Conservation (phyloP, 2,797 vertebrate species). For the Propithecus perrieri region DNA sequence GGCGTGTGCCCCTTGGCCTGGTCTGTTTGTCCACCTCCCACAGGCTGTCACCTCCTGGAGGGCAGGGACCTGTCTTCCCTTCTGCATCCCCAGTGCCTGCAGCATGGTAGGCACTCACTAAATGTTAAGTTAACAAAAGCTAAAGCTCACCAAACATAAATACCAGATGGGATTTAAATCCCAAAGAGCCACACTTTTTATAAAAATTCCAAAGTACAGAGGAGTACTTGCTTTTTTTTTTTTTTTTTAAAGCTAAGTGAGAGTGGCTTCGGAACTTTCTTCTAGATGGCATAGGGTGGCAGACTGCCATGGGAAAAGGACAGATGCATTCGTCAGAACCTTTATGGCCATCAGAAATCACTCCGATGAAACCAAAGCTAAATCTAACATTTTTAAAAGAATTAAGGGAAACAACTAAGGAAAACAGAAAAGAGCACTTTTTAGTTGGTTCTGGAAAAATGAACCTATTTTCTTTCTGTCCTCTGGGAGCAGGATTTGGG, state of each 20-base stretch:
- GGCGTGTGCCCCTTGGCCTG: not conserved
- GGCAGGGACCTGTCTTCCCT: not conserved
- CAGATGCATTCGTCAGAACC: not conserved
- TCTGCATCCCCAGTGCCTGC: not conserved
- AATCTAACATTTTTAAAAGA: not conserved
- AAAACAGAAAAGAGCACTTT: not conserved
- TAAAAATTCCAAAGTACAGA: not conserved
- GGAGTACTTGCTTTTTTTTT: not conserved
- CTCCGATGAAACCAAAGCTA: not conserved
- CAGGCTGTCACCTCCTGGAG: not conserved
- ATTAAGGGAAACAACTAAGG: conserved; percentile 15
- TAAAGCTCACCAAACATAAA: not conserved
- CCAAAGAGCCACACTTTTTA: not conserved
- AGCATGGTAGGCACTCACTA: not conserved
- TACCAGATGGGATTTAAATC: not conserved
- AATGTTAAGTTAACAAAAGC: not conserved
- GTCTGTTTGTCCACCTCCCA: not conserved
- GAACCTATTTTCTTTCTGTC: not conserved
- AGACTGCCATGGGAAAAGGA: not conserved
- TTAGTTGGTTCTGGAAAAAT: not conserved
- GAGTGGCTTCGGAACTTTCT: not conserved
- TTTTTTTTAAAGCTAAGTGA: not conserved
- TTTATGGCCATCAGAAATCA: not conserved
- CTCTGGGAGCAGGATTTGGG: not conserved
- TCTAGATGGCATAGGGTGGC: not conserved